These are phyloP conservation scores for Urocolius indicus DNA, from an alignment of 2,113 vertebrate genomes.

Conservation along the genomic window DNA sequence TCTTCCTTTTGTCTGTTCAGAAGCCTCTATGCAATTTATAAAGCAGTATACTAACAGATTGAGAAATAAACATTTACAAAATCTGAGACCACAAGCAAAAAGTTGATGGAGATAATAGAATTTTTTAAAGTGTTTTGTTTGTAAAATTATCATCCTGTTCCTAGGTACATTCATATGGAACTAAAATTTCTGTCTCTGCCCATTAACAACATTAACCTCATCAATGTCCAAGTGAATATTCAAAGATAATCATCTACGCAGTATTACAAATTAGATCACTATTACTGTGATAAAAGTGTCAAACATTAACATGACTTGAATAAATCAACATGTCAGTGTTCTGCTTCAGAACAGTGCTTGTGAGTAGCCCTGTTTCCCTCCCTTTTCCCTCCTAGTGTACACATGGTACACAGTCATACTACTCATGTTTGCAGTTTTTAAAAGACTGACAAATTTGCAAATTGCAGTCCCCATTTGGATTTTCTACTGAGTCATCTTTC, in stretches of 20 bases:
- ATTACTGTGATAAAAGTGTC: not conserved
- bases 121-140: not conserved
- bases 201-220: not conserved
- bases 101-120: not conserved
- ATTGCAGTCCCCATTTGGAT: not conserved
- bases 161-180: not conserved
- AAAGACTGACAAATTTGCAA: not conserved
- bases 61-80: not conserved
- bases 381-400: not conserved
- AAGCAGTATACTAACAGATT: not conserved
- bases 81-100: not conserved
- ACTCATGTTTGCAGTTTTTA: not conserved
- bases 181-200: not conserved
- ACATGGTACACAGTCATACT: not conserved
- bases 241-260: not conserved
- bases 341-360: too few species aligned
- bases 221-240: not conserved
- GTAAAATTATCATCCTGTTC: not conserved
- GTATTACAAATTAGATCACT: not conserved
- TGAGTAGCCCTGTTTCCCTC: rapidly evolving
- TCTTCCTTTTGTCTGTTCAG: not conserved
- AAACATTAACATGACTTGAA: not conserved
- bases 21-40: not conserved
- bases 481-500: not conserved
- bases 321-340: not conserved